Conservation (phyloP, 2,113 vertebrate species). For the Parus major region DNA sequence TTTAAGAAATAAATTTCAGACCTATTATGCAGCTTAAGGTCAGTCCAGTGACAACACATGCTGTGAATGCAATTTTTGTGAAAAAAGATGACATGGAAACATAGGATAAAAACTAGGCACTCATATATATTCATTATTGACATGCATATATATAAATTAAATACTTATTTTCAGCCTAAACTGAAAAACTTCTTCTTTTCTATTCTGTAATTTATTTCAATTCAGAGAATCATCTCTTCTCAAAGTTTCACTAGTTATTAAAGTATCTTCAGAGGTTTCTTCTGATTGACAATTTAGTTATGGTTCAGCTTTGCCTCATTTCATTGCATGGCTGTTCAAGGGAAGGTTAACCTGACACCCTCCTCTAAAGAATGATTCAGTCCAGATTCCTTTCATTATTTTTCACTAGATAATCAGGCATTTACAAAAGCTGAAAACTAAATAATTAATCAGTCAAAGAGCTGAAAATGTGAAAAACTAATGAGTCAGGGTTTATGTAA, state of each 20-base stretch:
- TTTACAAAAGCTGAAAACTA: constrained; percentile 7
- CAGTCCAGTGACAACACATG: background rate
- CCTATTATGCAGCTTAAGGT: background rate
- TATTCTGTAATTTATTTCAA: background rate
- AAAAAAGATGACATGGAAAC: background rate
- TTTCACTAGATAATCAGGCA: constrained; percentile 16
- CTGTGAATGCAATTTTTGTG: background rate
- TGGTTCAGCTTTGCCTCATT: background rate
- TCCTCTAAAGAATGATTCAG: background rate
- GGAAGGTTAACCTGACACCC: constrained; percentile 4
- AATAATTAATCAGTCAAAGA: constrained; percentile 36
- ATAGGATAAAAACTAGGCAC: background rate
- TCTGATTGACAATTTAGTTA: background rate
- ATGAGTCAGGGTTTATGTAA: background rate
- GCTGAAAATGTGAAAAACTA: constrained; percentile 27
- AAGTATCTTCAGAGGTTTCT: background rate
- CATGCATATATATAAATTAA: background rate
- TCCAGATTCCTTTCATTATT: background rate
- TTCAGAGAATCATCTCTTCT: background rate
- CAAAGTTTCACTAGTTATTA: background rate
- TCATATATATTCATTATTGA: background rate
- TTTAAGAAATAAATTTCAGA: background rate
- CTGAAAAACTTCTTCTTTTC: background rate
- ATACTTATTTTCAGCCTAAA: background rate
- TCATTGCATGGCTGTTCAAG: background rate